Base-by-base conservation (phyloP, 2,888 invertebrate species). In the Sphinx pinastri region DNA sequence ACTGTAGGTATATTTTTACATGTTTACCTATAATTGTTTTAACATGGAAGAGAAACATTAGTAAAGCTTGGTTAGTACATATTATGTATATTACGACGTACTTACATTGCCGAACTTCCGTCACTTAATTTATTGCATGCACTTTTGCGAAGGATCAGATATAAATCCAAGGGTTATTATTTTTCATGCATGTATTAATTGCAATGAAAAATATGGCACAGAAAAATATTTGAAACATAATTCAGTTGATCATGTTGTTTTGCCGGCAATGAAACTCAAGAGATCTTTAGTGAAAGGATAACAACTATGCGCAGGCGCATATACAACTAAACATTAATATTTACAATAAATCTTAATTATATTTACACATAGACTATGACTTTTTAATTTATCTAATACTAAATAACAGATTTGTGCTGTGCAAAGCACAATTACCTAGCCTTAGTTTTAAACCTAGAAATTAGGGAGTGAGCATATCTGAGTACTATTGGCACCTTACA, bases 271-370 rank as follows among this genome's bases (percentile, higher is more conserved):
- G 89, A 91, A 92, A 90, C 87, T 86, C 93, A 92, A 94, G 94
- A 94, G 94, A 94, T 94, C 94, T 94, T 94, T 82, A 91, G 94
- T 94, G 94, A 94, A 94, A 94, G 94, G 90, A 93, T 90, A 94
- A 93, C 93, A 92, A 94, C 87, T 85, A 85, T 87, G 89, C 92
- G 84, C 79, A 86, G 79, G 86, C 90, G 90, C 90, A 81, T 80
- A 81, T 84, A 70, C 38, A 59, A 10, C 5, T 70, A 81, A 76
- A 72, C 86, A 87, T 88, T 79, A 76, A 73, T 86, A 87, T 88
- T 79, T 87, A 88, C 88, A 89, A 75, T 68, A 74, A 79, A 69
- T 51, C 58, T 52, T 67, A 68, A 47, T 73, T 76, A 52, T 84
- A 86, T 84, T 75, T 84, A 86, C 84, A 87, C 71, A 82, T 71